Evolutionary conservation across 2,797 vertebrate species (phyloP).

Genomic region (Heteromormyrus szaboi): DNA sequence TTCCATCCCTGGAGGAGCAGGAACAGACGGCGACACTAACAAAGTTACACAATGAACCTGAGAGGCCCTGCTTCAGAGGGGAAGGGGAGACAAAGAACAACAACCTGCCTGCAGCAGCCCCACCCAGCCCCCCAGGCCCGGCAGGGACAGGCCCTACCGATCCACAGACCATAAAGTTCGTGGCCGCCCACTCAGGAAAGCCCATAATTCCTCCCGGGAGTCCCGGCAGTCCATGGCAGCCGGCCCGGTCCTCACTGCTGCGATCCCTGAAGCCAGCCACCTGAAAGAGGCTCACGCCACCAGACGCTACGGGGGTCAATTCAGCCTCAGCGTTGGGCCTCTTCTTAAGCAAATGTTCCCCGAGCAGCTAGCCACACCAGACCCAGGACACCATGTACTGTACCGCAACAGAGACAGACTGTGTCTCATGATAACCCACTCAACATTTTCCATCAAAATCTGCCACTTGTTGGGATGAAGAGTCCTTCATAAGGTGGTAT

Average conservation of each 20-base stretch:
- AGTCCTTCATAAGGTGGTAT: background rate
- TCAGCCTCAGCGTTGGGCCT: background rate
- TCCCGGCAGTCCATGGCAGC: background rate
- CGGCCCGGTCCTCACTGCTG: background rate
- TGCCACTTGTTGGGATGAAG: background rate
- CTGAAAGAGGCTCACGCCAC: background rate
- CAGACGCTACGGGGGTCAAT: background rate
- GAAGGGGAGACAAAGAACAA: background rate
- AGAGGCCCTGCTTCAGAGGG: background rate
- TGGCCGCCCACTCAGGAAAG: slow-evolving; percentile 10
- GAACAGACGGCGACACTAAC: background rate
- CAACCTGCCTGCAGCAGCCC: background rate
- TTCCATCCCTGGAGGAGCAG: background rate
- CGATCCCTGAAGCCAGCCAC: background rate
- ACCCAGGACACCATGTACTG: background rate
- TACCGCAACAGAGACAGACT: background rate
- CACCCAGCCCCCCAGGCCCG: background rate
- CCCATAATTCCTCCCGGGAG: slow-evolving; percentile 5
- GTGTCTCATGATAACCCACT: background rate
- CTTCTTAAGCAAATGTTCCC: background rate
- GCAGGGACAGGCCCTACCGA: background rate
- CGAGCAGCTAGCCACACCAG: background rate
- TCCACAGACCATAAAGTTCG: background rate
- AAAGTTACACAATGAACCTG: background rate
- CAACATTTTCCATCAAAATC: background rate